phyloP scores from a whole-genome alignment of 1,140 invertebrate species.

The Psilanteris sp. region DNA sequence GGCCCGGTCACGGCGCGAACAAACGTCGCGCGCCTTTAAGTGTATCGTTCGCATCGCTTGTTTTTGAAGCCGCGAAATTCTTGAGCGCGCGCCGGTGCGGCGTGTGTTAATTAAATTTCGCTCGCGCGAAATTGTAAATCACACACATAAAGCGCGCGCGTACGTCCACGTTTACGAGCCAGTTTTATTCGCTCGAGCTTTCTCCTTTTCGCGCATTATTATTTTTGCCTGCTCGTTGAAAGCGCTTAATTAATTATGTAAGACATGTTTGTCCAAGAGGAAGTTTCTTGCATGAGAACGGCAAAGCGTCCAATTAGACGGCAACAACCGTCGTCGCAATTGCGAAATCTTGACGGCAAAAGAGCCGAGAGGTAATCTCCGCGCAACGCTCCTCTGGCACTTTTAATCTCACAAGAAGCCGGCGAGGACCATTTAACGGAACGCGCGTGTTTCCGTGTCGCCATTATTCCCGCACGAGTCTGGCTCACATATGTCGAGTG shows the following conservation, averaged over 20 bases:
- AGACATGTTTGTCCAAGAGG: slow-evolving; percentile 33
- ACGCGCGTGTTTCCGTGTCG: slow-evolving; percentile 59
- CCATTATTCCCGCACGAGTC: slow-evolving; percentile 49
- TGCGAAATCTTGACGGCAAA: slow-evolving; percentile 73
- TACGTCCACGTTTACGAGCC: no score
- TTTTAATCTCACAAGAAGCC: slow-evolving; percentile 76
- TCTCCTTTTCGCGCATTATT: not conserved
- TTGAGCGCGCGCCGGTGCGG: no score
- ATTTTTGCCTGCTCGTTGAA: not conserved
- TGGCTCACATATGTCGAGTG: slow-evolving; percentile 51
- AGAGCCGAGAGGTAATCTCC: slow-evolving; percentile 67
- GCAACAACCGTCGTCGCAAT: slow-evolving; percentile 64
- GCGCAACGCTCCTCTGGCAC: slow-evolving; percentile 57
- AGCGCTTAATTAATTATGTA: slow-evolving; percentile 44
- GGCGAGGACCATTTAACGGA: slow-evolving; percentile 75
- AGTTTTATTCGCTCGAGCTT: not conserved
- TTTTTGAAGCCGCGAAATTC: no score
- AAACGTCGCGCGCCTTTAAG: no score
- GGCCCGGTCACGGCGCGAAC: no score
- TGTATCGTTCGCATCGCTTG: no score
- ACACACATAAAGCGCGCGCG: no score
- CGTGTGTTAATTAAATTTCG: no score
- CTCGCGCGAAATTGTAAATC: no score
- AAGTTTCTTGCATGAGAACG: slow-evolving; percentile 17
- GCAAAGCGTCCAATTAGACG: slow-evolving; percentile 69